A percentile compares a stretch with the other conserved stretches of the same genome.
These are phyloP conservation scores for Dallia pectoralis DNA, from an alignment of 2,797 vertebrate species.

Conservation along the genomic window DNA sequence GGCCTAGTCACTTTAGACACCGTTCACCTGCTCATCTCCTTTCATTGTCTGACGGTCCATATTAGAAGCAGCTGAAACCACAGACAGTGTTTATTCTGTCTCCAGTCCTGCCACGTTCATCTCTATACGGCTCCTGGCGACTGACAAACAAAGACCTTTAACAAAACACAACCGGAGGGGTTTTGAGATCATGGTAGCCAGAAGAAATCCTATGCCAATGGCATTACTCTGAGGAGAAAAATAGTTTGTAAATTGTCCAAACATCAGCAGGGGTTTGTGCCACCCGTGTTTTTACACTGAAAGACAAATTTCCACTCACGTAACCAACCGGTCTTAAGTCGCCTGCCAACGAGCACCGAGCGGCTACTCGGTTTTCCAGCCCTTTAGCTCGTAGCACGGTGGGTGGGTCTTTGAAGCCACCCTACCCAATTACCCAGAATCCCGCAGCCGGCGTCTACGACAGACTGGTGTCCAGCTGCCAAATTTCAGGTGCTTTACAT, in stretches of 20 bases:
- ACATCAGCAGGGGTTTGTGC: background rate
- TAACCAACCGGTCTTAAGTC: constrained; percentile 13
- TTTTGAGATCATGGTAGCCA: background rate
- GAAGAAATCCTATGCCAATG: background rate
- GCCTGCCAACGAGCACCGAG: constrained; percentile 11
- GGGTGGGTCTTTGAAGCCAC: constrained; percentile 36
- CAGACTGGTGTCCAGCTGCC: constrained; percentile 56
- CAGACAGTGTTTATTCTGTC: constrained; percentile 49
- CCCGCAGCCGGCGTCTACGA: constrained; percentile 58
- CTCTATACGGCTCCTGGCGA: background rate
- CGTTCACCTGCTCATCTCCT: constrained; percentile 4
- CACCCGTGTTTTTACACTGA: constrained; percentile 6
- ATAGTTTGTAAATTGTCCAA: background rate
- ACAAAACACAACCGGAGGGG: background rate
- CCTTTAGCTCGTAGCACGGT: constrained; percentile 7
- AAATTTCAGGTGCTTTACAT: constrained; percentile 68
- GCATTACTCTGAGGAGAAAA: background rate
- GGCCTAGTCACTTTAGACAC: constrained; percentile 13
- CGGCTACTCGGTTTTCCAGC: constrained; percentile 23
- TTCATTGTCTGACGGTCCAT: background rate
- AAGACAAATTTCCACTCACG: constrained; percentile 13
- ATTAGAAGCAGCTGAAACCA: constrained; percentile 20
- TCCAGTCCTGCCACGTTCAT: constrained; percentile 41
- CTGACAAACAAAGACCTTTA: background rate
- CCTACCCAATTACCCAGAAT: constrained; percentile 14